Percentiles rank a stretch among this genome's conserved stretches.
Conservation (phyloP, 2,113 vertebrate species). For the Charina bottae region DNA sequence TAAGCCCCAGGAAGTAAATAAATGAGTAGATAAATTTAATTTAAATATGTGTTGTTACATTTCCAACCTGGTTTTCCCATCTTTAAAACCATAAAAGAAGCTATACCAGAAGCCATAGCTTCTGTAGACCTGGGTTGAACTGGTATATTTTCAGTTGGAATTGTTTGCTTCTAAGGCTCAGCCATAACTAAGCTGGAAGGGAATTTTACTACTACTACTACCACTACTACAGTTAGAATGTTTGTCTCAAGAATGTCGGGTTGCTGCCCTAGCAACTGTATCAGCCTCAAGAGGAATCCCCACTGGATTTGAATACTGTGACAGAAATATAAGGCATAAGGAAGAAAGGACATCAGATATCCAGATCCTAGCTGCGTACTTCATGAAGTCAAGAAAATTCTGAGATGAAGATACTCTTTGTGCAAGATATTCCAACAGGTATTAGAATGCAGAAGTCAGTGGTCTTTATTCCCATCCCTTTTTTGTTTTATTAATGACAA, state of each 20-base stretch:
- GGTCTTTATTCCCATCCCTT: constrained; percentile 16
- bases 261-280: neutral
- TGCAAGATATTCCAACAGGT: constrained; percentile 9
- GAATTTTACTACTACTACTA: too few species aligned
- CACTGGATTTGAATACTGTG: neutral
- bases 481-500: constrained; percentile 46
- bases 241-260: neutral
- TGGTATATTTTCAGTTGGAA: neutral
- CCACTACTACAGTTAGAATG: neutral
- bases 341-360: neutral
- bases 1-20: too few species aligned
- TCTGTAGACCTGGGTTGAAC: neutral
- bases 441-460: constrained; percentile 3
- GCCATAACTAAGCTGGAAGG: neutral
- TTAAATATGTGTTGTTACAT: too few species aligned
- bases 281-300: neutral
- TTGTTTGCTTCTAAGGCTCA: neutral
- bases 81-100: too few species aligned
- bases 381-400: constrained; percentile 35
- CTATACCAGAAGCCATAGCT: neutral
- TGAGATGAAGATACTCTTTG: constrained; percentile 33
- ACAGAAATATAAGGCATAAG: neutral
- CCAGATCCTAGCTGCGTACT: neutral
- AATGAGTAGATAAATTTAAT: too few species aligned
- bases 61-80: too few species aligned